These are phyloP conservation scores for Chrysodeixis includens DNA, from an alignment of 2,888 invertebrate species.

Conservation along the genomic window DNA sequence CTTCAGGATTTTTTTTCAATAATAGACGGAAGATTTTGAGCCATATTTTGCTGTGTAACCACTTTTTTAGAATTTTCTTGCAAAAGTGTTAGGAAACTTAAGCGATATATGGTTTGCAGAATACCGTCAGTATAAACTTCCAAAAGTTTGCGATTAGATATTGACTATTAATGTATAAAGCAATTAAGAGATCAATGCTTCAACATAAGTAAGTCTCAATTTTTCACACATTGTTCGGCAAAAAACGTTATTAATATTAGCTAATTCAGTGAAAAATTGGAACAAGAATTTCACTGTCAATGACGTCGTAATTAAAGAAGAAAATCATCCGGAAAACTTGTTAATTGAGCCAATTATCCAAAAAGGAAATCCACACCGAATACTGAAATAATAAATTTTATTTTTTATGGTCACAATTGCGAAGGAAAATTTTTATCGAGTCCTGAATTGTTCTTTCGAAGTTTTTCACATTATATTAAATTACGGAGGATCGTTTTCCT, in stretches of 20 bases:
- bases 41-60: too few relatives aligned
- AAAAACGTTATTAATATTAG: neutral
- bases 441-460: conserved; percentile 29
- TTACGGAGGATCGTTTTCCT: conserved; percentile 27
- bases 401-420: conserved; percentile 25
- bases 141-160: too few relatives aligned
- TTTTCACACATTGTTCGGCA: neutral
- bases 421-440: conserved; percentile 37
- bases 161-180: neutral
- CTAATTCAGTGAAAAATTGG: neutral
- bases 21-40: neutral
- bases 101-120: too few relatives aligned
- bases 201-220: neutral
- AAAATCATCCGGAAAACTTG: neutral
- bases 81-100: too few relatives aligned
- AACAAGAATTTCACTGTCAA: neutral
- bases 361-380: conserved; percentile 3
- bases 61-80: neutral
- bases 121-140: too few relatives aligned
- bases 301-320: neutral
- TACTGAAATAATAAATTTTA: conserved; percentile 14
- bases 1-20: neutral
- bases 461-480: conserved; percentile 42
- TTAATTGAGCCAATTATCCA: conserved; percentile 5
- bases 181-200: neutral